Evolutionary conservation across 2,113 vertebrate genomes (phyloP), one percentile per base, ranked within the genome.

Genomic region (Cynocephalus volans): DNA sequence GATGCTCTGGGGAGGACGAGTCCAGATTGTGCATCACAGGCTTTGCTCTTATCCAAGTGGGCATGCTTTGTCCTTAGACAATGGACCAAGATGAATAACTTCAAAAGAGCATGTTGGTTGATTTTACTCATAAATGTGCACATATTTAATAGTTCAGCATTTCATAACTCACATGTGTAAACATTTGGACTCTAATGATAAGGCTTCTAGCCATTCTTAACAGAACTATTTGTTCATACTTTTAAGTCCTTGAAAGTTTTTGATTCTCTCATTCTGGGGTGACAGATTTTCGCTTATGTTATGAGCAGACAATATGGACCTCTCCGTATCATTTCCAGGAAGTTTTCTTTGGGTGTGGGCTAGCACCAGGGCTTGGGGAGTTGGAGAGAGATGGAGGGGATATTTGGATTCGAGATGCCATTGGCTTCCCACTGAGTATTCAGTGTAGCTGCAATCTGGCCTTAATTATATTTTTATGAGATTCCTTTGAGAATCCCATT

Each of bases 401-500:
- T 60, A 26, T 60, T 85, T 64, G 77, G 28, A 23, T 70, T 12
- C 12, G 33, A 6, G 5, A 54, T 64, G 45, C 33, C 52, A 31
- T 60, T 73, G 52, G 36, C 73, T 6, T 97, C 48, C 58, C 45
- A 31, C 1, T 58, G 82, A 73, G 8, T 60, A 62, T 50, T 60
- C 1, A 8, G 26, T 31, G 3, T 33, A 21, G 4, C 45, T 28
- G 6, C 19, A 69, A 21, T 54, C 60, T 31, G 1, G 50, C 23
- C 23, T 82, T 86, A 54, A 26, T 50, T 91, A 2, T 65, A 11
- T 45, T 90, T 96, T 72, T 70, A 69, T 31, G 8, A 19, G 19
- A 88, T 81, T 97, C 4, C 48, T 81, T 84, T 36, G 79, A 88
- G 65, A 93, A 76, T 72, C 48, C 31, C 13, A 76, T 54, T 81